Conservation (phyloP, 2,113 vertebrate species). For the Pterocles burchelli region DNA sequence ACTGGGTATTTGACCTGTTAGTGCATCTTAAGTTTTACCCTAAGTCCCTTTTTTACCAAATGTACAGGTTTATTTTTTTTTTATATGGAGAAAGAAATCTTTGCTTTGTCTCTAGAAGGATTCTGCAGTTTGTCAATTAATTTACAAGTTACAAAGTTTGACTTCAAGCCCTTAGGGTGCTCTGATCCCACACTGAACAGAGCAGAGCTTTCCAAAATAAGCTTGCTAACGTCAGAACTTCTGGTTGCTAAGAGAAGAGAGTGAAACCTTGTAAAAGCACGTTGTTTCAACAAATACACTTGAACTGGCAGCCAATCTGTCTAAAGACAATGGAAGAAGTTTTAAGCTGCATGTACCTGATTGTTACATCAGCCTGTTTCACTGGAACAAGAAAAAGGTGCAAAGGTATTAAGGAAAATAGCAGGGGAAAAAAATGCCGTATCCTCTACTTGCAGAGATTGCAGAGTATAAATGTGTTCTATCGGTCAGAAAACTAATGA, state of each 20-base stretch:
- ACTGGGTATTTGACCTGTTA: not conserved
- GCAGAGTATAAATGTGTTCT: not conserved
- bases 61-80: not conserved
- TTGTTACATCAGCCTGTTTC: conserved; percentile 31
- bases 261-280: conserved; percentile 31
- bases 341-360: not conserved
- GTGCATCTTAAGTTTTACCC: not conserved
- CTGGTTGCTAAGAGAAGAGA: conserved; percentile 56
- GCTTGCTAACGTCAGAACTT: conserved; percentile 38
- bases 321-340: conserved; percentile 14
- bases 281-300: conserved; percentile 44
- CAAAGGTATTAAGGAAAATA: not conserved
- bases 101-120: conserved; percentile 1
- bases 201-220: conserved; percentile 64
- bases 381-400: not conserved
- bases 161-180: conserved; percentile 10
- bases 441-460: not conserved
- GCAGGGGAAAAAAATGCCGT: accelerated
- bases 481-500: conserved; percentile 24
- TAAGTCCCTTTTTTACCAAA: not conserved
- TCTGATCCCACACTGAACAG: not conserved
- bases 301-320: conserved; percentile 6
- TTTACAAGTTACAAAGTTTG: conserved; percentile 1
- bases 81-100: not conserved
- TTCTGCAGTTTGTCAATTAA: conserved; percentile 38